Percentiles rank a stretch among this genome's conserved stretches.
Conservation (phyloP, 2,113 vertebrate genomes). For the Cyprinodon variegatus region DNA sequence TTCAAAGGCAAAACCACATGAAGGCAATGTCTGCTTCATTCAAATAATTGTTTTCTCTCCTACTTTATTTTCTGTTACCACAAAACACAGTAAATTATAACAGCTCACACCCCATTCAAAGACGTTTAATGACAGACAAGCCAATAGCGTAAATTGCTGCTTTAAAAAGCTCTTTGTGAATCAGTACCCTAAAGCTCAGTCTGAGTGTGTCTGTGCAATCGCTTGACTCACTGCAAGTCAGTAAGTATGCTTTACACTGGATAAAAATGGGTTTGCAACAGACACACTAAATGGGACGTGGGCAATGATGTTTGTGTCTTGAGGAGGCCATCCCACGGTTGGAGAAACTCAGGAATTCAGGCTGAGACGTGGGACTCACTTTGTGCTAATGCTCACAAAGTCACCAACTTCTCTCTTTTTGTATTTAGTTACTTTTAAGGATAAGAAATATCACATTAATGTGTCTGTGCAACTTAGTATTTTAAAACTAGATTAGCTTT, state of each 20-base stretch:
- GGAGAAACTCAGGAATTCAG: slow-evolving; percentile 72
- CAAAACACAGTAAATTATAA: slow-evolving; percentile 53
- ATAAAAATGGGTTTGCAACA: slow-evolving; percentile 43
- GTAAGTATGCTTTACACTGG: slow-evolving; percentile 31
- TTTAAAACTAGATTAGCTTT: background rate
- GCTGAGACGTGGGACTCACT: slow-evolving; percentile 66
- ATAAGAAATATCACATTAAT: slow-evolving; percentile 43
- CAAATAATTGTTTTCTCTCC: slow-evolving; percentile 39
- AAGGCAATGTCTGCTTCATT: slow-evolving; percentile 51
- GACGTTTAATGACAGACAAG: slow-evolving; percentile 60
- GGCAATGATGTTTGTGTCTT: slow-evolving; percentile 60
- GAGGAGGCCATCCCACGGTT: slow-evolving; percentile 41
- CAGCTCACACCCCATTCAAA: slow-evolving; percentile 59
- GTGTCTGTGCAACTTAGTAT: slow-evolving; percentile 8
- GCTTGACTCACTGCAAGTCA: slow-evolving; percentile 43
- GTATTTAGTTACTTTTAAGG: slow-evolving; percentile 63
- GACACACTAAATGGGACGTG: slow-evolving; percentile 45
- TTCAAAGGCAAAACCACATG: slow-evolving; percentile 65
- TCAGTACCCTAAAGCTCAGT: slow-evolving; percentile 46
- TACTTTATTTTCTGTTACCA: slow-evolving; percentile 38
- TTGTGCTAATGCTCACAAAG: slow-evolving; percentile 77
- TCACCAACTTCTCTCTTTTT: slow-evolving; percentile 41
- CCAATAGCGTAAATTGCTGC: slow-evolving; percentile 42
- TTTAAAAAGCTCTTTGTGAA: slow-evolving; percentile 61
- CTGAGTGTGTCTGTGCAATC: slow-evolving; percentile 10